Base-by-base conservation (phyloP, 2,113 vertebrate genomes). In the Lasiurus cinereus region DNA sequence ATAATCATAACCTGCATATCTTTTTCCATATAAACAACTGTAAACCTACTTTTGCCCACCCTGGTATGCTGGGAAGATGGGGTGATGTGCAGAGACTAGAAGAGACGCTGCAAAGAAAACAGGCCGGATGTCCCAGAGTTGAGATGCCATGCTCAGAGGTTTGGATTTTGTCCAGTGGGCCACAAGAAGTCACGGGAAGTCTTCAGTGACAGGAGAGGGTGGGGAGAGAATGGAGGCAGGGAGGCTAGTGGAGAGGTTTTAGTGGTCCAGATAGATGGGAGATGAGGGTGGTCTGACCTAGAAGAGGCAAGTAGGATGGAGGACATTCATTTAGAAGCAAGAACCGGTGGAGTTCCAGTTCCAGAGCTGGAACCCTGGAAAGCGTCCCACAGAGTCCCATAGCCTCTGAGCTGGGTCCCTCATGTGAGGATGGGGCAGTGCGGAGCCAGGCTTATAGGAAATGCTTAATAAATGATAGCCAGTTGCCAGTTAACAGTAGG, bases 131-230 rank as follows among this genome's bases (percentile, higher is more conserved):
- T 56, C 33, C 5, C 39, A 21, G 70, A 29, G 43, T 31, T 52
- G 69, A 22, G 82, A 36, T 62, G 24, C 67, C 69, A n/a, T 1
- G 52, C 80, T 69, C 50, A 19, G 56, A 43, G 31, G 54, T 31
- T 59, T 84, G n/a, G 54, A n/a, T 88, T 83, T 82, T 91, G 64
- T 93, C 78, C 36, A 62, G 64, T 83, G 92, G 73, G 36, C 70
- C 56, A 9, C 50, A 29, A 5, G 9, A 74, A 74, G 19, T 78
- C n/a, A 18, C 11, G 62, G 80, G 72, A 74, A 74, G 54, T 85
- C 33, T 56, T 76, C 64, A 78, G 36, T 50, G 24, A 76, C 79
- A 67, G 66, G 62, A 88, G 48, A 86, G 87, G 31, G 22, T 39
- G 70, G 8, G 39, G 67, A 74, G 24, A 54, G 73, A 86, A 21